Evolutionary conservation across 2,113 vertebrate species (phyloP).

Genomic region (Opisthocomus hoazin): DNA sequence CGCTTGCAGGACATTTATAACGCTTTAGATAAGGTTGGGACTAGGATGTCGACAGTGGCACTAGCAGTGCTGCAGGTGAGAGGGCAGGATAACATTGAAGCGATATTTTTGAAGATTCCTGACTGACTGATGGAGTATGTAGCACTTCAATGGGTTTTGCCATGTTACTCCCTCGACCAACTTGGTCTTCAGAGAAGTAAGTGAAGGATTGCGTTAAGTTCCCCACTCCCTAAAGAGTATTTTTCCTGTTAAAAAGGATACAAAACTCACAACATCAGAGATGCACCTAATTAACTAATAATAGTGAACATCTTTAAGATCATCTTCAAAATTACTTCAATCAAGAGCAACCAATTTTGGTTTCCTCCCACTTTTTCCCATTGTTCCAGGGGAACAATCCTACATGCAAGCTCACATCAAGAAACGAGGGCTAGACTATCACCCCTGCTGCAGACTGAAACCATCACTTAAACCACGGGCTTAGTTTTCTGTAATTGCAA

Average conservation of each 20-base stretch:
- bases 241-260: not conserved
- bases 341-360: not conserved
- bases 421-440: not conserved
- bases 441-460: not conserved
- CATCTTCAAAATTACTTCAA: not conserved
- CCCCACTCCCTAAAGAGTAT: not conserved
- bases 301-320: not conserved
- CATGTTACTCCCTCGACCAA: not conserved
- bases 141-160: too few relatives aligned
- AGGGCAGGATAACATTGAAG: not conserved
- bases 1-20: not conserved
- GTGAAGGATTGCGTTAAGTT: not conserved
- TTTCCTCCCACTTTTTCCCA: not conserved
- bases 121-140: not conserved
- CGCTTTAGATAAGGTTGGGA: not conserved
- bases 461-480: not conserved
- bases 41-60: not conserved
- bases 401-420: not conserved
- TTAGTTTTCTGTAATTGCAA: not conserved
- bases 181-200: not conserved
- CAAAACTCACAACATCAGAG: not conserved
- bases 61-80: not conserved
- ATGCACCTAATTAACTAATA: not conserved
- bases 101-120: not conserved
- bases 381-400: not conserved